Base-by-base conservation (phyloP, 2,113 vertebrate species). In the Nannospalax galili region DNA sequence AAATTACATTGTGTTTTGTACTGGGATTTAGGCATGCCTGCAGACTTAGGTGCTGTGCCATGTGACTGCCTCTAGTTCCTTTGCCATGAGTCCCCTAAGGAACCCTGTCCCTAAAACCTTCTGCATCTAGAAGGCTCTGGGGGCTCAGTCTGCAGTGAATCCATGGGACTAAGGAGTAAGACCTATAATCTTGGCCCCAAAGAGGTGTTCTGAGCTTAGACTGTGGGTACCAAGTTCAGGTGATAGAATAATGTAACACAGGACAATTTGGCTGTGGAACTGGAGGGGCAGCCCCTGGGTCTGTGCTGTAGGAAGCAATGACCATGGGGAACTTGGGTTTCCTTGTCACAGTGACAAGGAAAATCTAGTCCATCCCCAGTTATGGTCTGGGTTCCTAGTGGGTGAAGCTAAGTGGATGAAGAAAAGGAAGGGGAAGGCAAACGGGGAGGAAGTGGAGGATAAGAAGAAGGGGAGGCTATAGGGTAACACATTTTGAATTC, bases 1-100 rank as follows among this genome's bases (percentile, higher is more conserved):
- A 96, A 95, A 96, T 96, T 90, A 95, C 19, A 95, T 78, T 92
- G 56, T 40, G 11, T 80, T 92, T 26, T 65, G 48, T 64, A 45
- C 80, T 85, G 72, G 90, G 73, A 73, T 88, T 58, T 65, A 40
- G 85, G 79, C 80, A 30, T 79, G 84, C 93, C 93, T 96, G 35
- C 24, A 37, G 84, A 82, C 60, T 62, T 96, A 87, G 90, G 95
- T 95, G 88, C 81, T 40, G 2, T n/a, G 65, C 88, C 92, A 85
- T 0, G 1, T 93, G 88, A 96, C 88, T 88, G 58, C 22, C 72
- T 87, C 22, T 0, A 15, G 48, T 22, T 15, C 40, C 48, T 62
- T 96, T 74, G 74, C 90, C 89, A 89, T 30, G 73, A 92, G 67
- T 90, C 58, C 45, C 12, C 15, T 77, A 45, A 62, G 74, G 19